A percentile compares a stretch with the other conserved stretches of the same genome.
These are phyloP conservation scores for Amphiprion percula DNA, from an alignment of 2,113 vertebrate genomes.

Conservation along the genomic window DNA sequence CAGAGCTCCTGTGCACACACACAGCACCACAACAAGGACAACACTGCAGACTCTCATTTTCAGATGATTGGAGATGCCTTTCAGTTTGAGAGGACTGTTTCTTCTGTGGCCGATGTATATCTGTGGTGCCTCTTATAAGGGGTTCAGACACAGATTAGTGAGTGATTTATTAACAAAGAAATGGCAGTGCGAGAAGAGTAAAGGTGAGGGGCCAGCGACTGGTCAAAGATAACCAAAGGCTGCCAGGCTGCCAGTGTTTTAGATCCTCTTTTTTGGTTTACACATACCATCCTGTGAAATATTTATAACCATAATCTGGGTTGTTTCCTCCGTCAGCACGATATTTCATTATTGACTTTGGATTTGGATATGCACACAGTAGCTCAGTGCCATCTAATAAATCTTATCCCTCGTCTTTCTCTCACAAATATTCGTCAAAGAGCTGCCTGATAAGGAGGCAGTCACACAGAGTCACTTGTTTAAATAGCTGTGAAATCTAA, in stretches of 20 bases:
- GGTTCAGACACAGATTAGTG: background rate
- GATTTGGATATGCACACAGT: background rate
- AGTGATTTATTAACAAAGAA: slow-evolving; percentile 63
- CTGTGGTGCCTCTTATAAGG: slow-evolving; percentile 56
- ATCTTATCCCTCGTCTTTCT: slow-evolving; percentile 30
- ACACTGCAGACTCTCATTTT: slow-evolving; percentile 68
- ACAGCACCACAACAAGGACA: slow-evolving; percentile 57
- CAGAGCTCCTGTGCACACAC: slow-evolving; percentile 42
- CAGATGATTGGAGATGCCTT: slow-evolving; percentile 23
- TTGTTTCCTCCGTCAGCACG: background rate
- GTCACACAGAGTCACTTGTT: slow-evolving; percentile 2
- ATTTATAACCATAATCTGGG: slow-evolving; percentile 34
- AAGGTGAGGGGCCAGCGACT: background rate
- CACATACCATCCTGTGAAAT: background rate
- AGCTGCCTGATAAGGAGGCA: slow-evolving; percentile 47
- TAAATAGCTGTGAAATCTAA: slow-evolving; percentile 6
- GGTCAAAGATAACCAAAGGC: slow-evolving; percentile 32
- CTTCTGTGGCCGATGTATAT: slow-evolving; percentile 9
- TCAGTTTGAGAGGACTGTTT: slow-evolving; percentile 1
- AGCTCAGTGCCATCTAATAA: slow-evolving; percentile 46
- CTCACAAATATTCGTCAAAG: slow-evolving; percentile 30
- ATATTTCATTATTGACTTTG: slow-evolving; percentile 51
- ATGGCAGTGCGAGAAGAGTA: background rate
- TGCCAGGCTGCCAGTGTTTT: background rate
- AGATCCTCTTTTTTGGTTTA: slow-evolving; percentile 68